Conservation (phyloP, 2,888 invertebrate species). For the Furcula furcula region DNA sequence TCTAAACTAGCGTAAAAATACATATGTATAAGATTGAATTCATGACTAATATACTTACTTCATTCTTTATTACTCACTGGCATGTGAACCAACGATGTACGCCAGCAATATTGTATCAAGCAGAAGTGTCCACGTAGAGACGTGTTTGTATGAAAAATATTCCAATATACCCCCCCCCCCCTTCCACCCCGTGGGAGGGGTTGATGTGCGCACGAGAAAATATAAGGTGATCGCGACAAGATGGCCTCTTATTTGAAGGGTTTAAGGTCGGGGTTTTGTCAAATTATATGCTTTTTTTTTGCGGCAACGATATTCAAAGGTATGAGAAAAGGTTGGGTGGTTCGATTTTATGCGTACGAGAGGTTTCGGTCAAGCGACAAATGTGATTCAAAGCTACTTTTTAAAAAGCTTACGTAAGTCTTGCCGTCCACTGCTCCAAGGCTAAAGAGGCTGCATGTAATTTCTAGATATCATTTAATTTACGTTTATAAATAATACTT, state of each 20-base stretch:
- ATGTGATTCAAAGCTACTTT: conserved; percentile 1
- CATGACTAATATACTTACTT: not conserved
- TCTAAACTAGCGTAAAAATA: no score
- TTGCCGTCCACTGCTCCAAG: no score
- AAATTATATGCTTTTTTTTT: conserved; percentile 18
- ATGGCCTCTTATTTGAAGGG: conserved; percentile 44
- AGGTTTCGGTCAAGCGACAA: not conserved
- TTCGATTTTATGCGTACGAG: not conserved
- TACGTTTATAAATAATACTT: no score
- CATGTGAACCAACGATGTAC: conserved; percentile 50
- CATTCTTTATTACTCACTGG: not conserved
- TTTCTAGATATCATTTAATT: no score
- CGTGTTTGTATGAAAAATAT: conserved; percentile 83
- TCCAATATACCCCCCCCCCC: conserved; percentile 68
- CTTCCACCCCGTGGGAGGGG: conserved; percentile 24
- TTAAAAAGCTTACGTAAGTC: no score
- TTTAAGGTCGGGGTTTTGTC: conserved; percentile 27
- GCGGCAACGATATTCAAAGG: conserved; percentile 1
- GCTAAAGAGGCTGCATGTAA: no score
- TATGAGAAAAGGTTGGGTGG: conserved; percentile 2
- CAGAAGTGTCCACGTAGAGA: conserved; percentile 78
- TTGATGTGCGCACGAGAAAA: conserved; percentile 27
- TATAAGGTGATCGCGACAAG: conserved; percentile 66
- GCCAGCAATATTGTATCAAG: conserved; percentile 76
- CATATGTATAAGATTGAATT: no score